Base-by-base conservation (phyloP, 2,113 vertebrate genomes). In the Nansenia antarctica region DNA sequence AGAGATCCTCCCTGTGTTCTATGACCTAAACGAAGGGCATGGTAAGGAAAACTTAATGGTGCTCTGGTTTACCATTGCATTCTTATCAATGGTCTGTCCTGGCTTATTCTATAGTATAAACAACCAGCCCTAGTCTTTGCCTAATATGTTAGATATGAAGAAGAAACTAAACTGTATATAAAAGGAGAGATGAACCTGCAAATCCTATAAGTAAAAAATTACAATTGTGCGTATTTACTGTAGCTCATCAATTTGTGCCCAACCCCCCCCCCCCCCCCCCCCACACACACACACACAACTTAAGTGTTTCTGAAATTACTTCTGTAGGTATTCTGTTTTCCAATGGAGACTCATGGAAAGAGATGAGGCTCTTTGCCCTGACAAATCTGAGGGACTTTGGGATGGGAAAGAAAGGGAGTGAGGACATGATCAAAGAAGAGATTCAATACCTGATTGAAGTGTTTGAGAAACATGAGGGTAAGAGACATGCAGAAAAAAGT, bases 21-120 rank as follows among this genome's bases (percentile, higher is more conserved):
- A 83, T 27, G 85, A 84, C 20, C 30, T 82, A 2, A 70, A 11
- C 27, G 4, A 84, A 59, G 84, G 65, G 61, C 69, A 85, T 69
- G 85, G 85, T 87, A 78, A 82, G 63, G 27, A 45, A n/a, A 18
- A 0, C 15, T n/a, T 8, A 35, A 5, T 35, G 34, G n/a, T 47
- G 42, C 9, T 37, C 35, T 1, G 9, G 24, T n/a, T 11, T 14
- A 35, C 20, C 2, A 1, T 57, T 63, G 12, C 2, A 18, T 5
- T 64, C 6, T 5, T 18, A 9, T 9, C 49, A 30, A 45, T 47
- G 14, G n/a, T n/a, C n/a, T n/a, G 26, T 47, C 31, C 18, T 6
- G 26, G 15, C 18, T 1, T 6, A 42, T 5, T 3, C 27, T 3
- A 11, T 24, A 0, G 1, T 12, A 5, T 66, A 18, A 37, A 37